Evolutionary conservation across 2,888 invertebrate genomes (phyloP).

Genomic region (Coelinius sp.): DNA sequence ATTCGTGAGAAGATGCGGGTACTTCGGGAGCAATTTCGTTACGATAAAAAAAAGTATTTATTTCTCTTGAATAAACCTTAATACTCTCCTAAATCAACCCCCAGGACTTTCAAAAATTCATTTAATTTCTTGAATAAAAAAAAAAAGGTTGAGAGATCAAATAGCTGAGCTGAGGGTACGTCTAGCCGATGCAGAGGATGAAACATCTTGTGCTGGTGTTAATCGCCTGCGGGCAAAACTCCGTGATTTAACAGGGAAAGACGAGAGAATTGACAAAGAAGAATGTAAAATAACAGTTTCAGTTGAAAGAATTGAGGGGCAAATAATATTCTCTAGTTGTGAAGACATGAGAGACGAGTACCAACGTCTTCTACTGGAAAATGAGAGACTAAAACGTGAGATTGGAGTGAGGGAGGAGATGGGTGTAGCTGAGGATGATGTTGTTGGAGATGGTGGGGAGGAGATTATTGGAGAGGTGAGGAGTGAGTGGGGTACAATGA

Average conservation of each 20-base stretch:
- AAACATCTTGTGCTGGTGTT: slow-evolving; percentile 59
- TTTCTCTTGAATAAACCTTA: neutral
- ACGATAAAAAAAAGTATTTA: slow-evolving; percentile 61
- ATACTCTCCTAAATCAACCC: neutral
- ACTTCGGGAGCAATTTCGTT: slow-evolving; percentile 52
- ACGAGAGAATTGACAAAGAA: neutral
- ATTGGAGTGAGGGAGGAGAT: neutral
- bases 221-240: slow-evolving; percentile 63
- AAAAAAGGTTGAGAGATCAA: slow-evolving; percentile 55
- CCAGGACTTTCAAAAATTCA: neutral
- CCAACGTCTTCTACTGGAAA: neutral
- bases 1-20: slow-evolving; percentile 55
- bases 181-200: slow-evolving; percentile 57
- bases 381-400: slow-evolving; percentile 10
- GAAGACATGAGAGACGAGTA: slow-evolving; percentile 12
- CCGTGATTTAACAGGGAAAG: slow-evolving; percentile 51
- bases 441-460: neutral
- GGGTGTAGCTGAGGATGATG: neutral
- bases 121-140: neutral
- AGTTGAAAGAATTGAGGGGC: neutral
- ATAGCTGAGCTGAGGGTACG: slow-evolving; percentile 55
- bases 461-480: neutral
- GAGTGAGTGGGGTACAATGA: neutral
- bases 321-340: neutral
- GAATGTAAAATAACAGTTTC: neutral